These are phyloP conservation scores for Microtus oregoni DNA, from an alignment of 2,113 vertebrate species.

Conservation along the genomic window DNA sequence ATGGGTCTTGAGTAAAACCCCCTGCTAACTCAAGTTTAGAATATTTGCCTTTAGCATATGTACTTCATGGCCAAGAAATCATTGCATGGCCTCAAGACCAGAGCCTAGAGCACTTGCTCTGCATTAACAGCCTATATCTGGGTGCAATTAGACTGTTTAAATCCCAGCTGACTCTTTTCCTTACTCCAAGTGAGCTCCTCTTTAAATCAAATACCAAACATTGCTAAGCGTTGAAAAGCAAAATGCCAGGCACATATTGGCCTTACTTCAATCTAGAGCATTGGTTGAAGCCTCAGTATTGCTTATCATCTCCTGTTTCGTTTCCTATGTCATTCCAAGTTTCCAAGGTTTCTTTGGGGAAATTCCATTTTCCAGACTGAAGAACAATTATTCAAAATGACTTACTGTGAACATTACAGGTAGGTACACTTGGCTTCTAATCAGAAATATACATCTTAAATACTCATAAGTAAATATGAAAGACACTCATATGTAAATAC, in stretches of 20 bases:
- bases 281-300: neutral
- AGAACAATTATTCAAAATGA: neutral
- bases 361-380: neutral
- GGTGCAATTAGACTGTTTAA: neutral
- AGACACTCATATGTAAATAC: too few species aligned
- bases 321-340: neutral
- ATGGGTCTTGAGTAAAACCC: conserved; percentile 18
- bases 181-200: neutral
- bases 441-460: neutral
- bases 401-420: neutral
- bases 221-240: neutral
- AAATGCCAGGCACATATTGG: neutral
- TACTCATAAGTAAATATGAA: neutral
- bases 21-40: neutral
- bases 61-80: neutral
- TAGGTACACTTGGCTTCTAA: neutral
- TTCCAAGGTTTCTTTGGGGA: neutral
- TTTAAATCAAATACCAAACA: neutral
- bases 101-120: neutral
- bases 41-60: conserved; percentile 23
- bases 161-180: neutral
- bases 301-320: neutral
- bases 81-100: neutral
- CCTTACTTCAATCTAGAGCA: neutral
- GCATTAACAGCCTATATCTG: neutral